These are phyloP conservation scores for Drosophila kohkoa DNA, from an alignment of 1,140 invertebrate species.

Conservation along the genomic window DNA sequence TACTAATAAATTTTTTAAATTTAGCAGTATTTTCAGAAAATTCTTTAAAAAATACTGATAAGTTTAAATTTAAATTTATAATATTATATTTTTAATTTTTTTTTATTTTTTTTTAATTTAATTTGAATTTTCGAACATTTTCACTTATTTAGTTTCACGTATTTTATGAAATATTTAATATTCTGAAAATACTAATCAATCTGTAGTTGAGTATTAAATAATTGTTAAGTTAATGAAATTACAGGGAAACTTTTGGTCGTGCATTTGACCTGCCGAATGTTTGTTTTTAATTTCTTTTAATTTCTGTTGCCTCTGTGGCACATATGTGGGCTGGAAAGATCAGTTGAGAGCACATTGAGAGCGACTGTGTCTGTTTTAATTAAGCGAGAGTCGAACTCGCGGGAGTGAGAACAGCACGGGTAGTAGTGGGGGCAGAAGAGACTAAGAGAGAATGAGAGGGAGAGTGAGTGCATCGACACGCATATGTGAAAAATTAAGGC, in stretches of 20 bases:
- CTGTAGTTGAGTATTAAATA: too few relatives aligned
- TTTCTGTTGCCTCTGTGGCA: constrained; percentile 58
- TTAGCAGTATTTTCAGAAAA: too few relatives aligned
- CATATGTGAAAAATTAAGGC: constrained; percentile 83
- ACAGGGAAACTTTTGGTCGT: constrained; percentile 19
- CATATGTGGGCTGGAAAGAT: constrained; percentile 78
- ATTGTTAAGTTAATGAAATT: background rate
- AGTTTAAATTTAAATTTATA: too few relatives aligned
- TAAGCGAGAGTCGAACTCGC: constrained; percentile 53
- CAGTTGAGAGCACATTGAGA: constrained; percentile 51
- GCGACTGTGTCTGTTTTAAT: constrained; percentile 78
- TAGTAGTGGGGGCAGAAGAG: constrained; percentile 5
- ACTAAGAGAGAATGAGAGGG: constrained; percentile 18
- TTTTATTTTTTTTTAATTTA: too few relatives aligned
- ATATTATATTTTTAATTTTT: too few relatives aligned
- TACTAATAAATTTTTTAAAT: too few relatives aligned
- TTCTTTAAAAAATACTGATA: too few relatives aligned
- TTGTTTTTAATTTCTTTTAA: constrained; percentile 80
- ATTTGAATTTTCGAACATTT: too few relatives aligned
- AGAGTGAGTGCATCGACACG: constrained; percentile 42
- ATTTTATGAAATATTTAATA: too few relatives aligned
- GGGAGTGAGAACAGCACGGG: constrained; percentile 17
- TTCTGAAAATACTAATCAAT: too few relatives aligned
- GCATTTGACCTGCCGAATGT: background rate
- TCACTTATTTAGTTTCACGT: too few relatives aligned